Base-by-base conservation (phyloP, 1,140 invertebrate species). In the Sinella curviseta region DNA sequence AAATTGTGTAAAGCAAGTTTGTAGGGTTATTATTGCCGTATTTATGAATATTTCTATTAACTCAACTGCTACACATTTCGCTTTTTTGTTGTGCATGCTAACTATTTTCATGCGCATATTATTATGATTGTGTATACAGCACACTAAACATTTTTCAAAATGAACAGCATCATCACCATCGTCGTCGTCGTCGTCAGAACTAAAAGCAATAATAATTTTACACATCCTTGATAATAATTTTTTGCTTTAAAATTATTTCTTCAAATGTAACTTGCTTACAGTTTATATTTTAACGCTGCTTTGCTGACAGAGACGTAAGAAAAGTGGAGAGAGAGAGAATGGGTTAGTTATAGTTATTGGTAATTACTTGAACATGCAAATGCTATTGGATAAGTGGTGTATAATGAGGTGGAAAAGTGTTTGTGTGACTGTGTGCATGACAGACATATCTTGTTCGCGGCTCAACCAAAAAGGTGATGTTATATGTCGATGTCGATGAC, bases 341-440 rank as follows among this genome's bases (percentile, higher is more conserved):
- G 31, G 24, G 24, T 17, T 30, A 26, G 31, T 4, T 30, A 74
- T 12, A 17, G 57, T 60, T 60, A 60, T 60, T 12, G 26, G 65
- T 70, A 70, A 70, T 70, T 70, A 70, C 65, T 70, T 70, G 65
- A 33, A 33, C 65, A 70, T 70, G 65, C 65, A 70, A 70, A 70
- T 70, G 65, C 4, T 70, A 70, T 70, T 33, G 65, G 65, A 70
- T 70, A 70, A 70, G 30, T 70, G 65, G 31, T 70, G 65, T 31
- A 70, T 70, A 70, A 70, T 70, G 65, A 70, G 65, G 65, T 70
- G 65, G 65, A 70, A 70, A 70, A 70, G 65, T 33, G 65, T 33
- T 60, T 70, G 2, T 70, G 65, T 70, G 65, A 70, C 65, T 70
- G 24, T n/a, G 28, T 70, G 65, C 65, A 70, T 70, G 31, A 70